These are phyloP conservation scores for Eupithecia subumbrata DNA, from an alignment of 2,888 invertebrate species.

Conservation along the genomic window DNA sequence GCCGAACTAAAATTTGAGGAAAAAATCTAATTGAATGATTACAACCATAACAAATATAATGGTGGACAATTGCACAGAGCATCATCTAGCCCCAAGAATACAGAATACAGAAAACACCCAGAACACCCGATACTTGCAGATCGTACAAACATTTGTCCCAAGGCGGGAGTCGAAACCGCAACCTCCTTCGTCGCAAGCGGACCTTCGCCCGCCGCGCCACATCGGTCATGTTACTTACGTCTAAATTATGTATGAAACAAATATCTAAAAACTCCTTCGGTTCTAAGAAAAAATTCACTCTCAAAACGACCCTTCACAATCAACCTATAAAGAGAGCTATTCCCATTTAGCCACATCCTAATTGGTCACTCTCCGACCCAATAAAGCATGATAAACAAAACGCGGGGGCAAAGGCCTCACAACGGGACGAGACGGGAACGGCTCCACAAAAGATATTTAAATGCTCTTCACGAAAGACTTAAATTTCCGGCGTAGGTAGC, in stretches of 20 bases:
- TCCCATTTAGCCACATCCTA: constrained; percentile 13
- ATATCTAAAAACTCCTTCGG: neutral
- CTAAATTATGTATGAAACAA: neutral
- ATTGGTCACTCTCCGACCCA: constrained; percentile 31
- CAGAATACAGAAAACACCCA: no score
- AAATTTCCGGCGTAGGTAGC: neutral
- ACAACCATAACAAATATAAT: no score
- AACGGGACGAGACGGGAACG: neutral
- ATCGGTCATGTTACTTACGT: no score
- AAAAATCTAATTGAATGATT: neutral
- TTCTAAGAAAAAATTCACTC: neutral
- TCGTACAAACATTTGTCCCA: no score
- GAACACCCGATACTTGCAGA: no score
- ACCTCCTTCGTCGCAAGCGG: no score
- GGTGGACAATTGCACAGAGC: no score
- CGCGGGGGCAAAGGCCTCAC: neutral
- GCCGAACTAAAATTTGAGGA: neutral
- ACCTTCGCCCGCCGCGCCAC: no score
- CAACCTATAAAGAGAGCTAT: constrained; percentile 25
- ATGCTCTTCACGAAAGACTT: neutral
- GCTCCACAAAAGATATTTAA: neutral
- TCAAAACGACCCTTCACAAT: constrained; percentile 8
- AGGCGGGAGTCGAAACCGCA: no score
- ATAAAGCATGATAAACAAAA: constrained; percentile 29
- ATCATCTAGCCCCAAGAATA: no score